These are phyloP conservation scores for Piliocolobus tephrosceles DNA, from an alignment of 2,113 vertebrate species.

Conservation along the genomic window DNA sequence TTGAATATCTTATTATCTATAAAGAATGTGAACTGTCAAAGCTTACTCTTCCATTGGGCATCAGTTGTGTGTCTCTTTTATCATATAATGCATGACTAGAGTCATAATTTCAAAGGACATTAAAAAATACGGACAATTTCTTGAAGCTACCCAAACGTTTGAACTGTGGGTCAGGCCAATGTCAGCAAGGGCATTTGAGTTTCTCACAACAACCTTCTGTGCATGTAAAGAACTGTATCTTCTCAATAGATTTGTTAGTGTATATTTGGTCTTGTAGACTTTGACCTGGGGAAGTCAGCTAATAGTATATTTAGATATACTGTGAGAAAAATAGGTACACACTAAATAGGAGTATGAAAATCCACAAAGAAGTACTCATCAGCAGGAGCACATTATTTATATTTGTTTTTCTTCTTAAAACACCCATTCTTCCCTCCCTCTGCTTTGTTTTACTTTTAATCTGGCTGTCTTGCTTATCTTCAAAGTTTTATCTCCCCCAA, in stretches of 20 bases:
- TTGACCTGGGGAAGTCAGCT: background rate
- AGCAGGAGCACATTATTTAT: background rate
- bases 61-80: background rate
- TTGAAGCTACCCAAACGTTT: background rate
- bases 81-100: background rate
- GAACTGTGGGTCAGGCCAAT: background rate
- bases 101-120: background rate
- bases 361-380: background rate
- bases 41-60: background rate
- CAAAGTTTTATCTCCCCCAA: background rate
- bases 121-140: background rate
- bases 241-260: background rate
- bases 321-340: background rate
- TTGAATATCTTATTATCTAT: constrained; percentile 6
- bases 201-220: background rate
- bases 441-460: background rate
- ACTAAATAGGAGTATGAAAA: background rate
- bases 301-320: background rate
- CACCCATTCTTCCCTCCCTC: background rate
- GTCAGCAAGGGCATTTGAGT: background rate
- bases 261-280: background rate
- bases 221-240: background rate
- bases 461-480: background rate
- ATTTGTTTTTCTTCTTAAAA: background rate
- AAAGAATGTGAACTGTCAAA: constrained; percentile 2